A percentile compares a stretch with the other conserved stretches of the same genome.
Evolutionary conservation across 2,888 invertebrate genomes (phyloP).

Genomic region (Cataglyphis altisquamis): DNA sequence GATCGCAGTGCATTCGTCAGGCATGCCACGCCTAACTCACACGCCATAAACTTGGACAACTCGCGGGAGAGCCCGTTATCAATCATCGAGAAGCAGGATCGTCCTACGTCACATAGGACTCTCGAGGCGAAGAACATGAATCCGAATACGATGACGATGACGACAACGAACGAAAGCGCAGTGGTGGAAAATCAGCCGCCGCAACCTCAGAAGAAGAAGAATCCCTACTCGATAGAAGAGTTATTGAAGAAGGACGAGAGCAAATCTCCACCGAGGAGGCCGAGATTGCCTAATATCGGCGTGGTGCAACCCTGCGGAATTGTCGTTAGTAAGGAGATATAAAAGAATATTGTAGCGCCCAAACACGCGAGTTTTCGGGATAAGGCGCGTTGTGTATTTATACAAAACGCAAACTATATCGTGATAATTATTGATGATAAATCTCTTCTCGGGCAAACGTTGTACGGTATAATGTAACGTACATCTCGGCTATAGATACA

Average conservation of each 20-base stretch:
- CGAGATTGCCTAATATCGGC: constrained; percentile 85
- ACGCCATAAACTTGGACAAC: constrained; percentile 66
- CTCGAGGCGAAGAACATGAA: constrained; percentile 40
- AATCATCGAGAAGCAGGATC: constrained; percentile 58
- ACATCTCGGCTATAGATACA: constrained; percentile 28
- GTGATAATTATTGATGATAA: not conserved
- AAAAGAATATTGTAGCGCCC: constrained; percentile 40
- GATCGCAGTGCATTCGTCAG: constrained; percentile 83
- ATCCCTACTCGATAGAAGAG: constrained; percentile 96
- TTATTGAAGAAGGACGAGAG: constrained; percentile 93
- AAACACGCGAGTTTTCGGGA: not conserved
- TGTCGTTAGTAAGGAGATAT: constrained; percentile 87
- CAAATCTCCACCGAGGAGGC: constrained; percentile 85
- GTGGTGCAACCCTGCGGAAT: constrained; percentile 89
- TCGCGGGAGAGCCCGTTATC: constrained; percentile 72
- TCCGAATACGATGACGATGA: constrained; percentile 24
- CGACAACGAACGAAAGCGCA: constrained; percentile 35
- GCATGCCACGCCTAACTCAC: constrained; percentile 77
- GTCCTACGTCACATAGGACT: constrained; percentile 45
- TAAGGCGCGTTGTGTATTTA: not conserved
- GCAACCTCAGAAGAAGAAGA: constrained; percentile 88
- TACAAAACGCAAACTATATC: not conserved
- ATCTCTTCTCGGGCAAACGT: not conserved
- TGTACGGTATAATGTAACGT: not conserved
- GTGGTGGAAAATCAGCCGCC: constrained; percentile 65